Conservation (phyloP, 2,888 invertebrate genomes). For the Drosophila melanosoma region DNA sequence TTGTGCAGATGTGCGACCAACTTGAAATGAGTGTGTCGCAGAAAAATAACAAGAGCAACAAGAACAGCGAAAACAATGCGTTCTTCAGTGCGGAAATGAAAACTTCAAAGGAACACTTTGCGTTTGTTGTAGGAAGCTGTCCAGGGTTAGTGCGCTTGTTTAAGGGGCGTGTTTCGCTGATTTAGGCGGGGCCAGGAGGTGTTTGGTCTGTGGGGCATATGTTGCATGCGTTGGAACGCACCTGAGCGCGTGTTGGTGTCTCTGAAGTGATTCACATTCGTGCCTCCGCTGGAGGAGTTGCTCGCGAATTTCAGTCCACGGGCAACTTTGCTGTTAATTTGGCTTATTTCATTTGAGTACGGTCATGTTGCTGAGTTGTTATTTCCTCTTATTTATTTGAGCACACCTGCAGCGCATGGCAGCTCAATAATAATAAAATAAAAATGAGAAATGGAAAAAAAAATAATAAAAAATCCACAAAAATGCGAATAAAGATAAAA, state of each 20-base stretch:
- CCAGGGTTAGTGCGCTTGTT: conserved; percentile 31
- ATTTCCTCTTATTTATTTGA: conserved; percentile 63
- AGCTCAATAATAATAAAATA: conserved; percentile 24
- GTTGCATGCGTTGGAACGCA: conserved; percentile 32
- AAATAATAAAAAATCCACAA: background rate
- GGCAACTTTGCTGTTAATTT: conserved; percentile 70
- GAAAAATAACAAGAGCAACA: conserved; percentile 24
- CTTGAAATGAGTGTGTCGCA: conserved; percentile 72
- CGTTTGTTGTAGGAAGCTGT: conserved; percentile 69
- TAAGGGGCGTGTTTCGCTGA: no score
- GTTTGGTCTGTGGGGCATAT: conserved; percentile 13
- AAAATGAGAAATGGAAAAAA: background rate
- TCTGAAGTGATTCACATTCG: conserved; percentile 71
- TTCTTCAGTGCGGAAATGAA: conserved; percentile 73
- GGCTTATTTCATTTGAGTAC: conserved; percentile 70
- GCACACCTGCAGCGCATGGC: conserved; percentile 42
- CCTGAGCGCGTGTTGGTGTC: conserved; percentile 49
- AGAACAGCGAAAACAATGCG: conserved; percentile 52
- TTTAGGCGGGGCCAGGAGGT: background rate
- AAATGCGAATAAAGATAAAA: conserved; percentile 45
- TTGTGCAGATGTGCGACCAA: conserved; percentile 66
- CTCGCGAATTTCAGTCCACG: conserved; percentile 11
- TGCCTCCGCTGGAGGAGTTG: conserved; percentile 29
- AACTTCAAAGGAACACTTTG: conserved; percentile 77
- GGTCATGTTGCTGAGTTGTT: conserved; percentile 43